Evolutionary conservation across 2,888 invertebrate species (phyloP), one percentile per base, ranked within the genome.

Genomic region (Scaptomyza parva): DNA sequence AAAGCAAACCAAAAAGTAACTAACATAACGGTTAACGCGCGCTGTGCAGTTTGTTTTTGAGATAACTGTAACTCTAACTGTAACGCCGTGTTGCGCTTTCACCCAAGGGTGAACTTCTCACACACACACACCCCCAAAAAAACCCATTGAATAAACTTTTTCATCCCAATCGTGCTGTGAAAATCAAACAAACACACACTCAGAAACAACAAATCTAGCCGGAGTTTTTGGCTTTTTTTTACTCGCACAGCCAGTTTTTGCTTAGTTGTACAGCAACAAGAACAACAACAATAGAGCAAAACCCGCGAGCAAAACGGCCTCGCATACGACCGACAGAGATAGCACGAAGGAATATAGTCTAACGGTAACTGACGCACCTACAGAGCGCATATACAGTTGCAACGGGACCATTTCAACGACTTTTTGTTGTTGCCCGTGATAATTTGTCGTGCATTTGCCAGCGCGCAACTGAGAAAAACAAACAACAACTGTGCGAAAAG

Each of bases 361-460:
- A 48, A 20, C 50, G 39, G 24, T 11, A n/a, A 53, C 58, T 17
- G 30, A 54, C 17, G 45, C 44, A 11, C 18, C 54, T 30, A 57
- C 18, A 14, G 18, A 59, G 28, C 6, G 35, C 14, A n/a, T n/a
- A 33, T n/a, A 44, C 54, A 48, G 69, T 57, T 73, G 59, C 74
- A 74, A 74, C 66, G 70, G 62, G 59, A 72, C 62, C 35, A 57
- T 58, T 62, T 35, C 58, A 37, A 37, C 17, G 17, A 20, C n/a
- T 57, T 66, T 44, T 60, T 47, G 48, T 30, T 30, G 30, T 30
- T 7, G n/a, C 28, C 47, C 59, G 71, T 79, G 86, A 78, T 82
- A 82, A 82, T 82, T 82, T 82, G 82, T 84, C 84, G 76, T 80
- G 75, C 80, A 83, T 80, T 83, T 65, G 64, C 28, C 17, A 28